Conservation (phyloP, 2,113 vertebrate genomes). For the Hypanus sabinus region DNA sequence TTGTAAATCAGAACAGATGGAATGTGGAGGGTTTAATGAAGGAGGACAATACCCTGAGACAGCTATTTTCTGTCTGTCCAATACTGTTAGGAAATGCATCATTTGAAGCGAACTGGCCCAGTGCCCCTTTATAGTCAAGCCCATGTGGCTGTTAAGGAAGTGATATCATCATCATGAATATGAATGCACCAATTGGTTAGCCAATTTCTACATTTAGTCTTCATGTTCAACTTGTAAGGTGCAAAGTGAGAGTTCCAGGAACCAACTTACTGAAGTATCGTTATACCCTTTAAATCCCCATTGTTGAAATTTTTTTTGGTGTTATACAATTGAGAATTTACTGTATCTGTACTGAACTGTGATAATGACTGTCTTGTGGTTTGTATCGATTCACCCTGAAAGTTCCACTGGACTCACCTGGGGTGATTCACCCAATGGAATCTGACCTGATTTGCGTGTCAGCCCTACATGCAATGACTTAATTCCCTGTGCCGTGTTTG, state of each 20-base stretch:
- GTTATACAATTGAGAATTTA: too few relatives aligned
- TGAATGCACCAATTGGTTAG: too few relatives aligned
- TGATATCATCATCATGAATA: not conserved
- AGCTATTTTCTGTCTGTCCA: slow-evolving; percentile 10
- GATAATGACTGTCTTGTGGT: too few relatives aligned
- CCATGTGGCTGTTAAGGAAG: not conserved
- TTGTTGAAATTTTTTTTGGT: too few relatives aligned
- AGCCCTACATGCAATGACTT: too few relatives aligned
- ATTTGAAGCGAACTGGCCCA: not conserved
- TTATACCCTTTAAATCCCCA: not conserved
- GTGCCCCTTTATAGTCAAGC: not conserved
- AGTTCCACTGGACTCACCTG: too few relatives aligned
- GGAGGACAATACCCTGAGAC: not conserved
- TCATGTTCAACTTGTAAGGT: not conserved
- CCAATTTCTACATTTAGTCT: not conserved
- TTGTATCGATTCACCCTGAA: too few relatives aligned
- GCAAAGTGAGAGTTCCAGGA: not conserved
- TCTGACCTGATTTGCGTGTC: too few relatives aligned
- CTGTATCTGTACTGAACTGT: too few relatives aligned
- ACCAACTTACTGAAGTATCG: not conserved
- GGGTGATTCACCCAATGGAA: too few relatives aligned
- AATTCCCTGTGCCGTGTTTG: too few relatives aligned
- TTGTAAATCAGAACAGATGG: slow-evolving; percentile 27
- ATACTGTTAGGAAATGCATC: slow-evolving; percentile 21
- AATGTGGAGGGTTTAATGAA: slow-evolving; percentile 21